Percentiles rank a stretch among this genome's conserved stretches.
These are phyloP conservation scores for Lasioglossum malachurum DNA, from an alignment of 2,888 invertebrate genomes.

Conservation along the genomic window DNA sequence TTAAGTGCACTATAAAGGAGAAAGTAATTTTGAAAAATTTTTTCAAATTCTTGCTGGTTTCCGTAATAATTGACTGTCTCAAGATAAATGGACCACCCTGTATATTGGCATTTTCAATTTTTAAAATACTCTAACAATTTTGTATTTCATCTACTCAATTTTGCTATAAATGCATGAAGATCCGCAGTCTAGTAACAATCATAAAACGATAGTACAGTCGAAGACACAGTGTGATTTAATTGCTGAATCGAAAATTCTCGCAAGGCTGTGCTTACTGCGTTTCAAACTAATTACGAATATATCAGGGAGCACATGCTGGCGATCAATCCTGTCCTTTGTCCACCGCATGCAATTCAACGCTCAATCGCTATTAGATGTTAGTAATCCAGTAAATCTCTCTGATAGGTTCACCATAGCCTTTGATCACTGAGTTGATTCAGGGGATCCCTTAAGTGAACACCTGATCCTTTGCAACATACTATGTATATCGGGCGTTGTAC, in stretches of 20 bases:
- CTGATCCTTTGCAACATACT: slow-evolving; percentile 51
- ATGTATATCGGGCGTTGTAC: not conserved
- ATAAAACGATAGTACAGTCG: not conserved
- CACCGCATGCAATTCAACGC: slow-evolving; percentile 55
- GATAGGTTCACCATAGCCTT: slow-evolving; percentile 60
- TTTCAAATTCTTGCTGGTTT: too few species aligned
- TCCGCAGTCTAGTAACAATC: too few species aligned
- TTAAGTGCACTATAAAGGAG: too few species aligned
- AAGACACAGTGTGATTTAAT: not conserved
- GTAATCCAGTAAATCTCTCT: slow-evolving; percentile 60
- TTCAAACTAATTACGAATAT: slow-evolving; percentile 52
- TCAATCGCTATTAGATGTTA: slow-evolving; percentile 64
- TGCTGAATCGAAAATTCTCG: not conserved
- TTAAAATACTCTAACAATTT: too few species aligned
- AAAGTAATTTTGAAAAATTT: too few species aligned
- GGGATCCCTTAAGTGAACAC: slow-evolving; percentile 61
- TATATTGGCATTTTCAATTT: too few species aligned
- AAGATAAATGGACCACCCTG: too few species aligned
- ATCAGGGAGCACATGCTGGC: slow-evolving; percentile 39
- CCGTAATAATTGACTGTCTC: too few species aligned
- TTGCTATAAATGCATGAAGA: too few species aligned
- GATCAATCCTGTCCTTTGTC: slow-evolving; percentile 62
- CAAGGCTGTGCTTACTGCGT: slow-evolving; percentile 18
- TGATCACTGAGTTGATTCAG: slow-evolving; percentile 57
- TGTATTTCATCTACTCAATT: too few species aligned